Conservation (phyloP, 2,113 vertebrate genomes). For the Xiphophorus maculatus region DNA sequence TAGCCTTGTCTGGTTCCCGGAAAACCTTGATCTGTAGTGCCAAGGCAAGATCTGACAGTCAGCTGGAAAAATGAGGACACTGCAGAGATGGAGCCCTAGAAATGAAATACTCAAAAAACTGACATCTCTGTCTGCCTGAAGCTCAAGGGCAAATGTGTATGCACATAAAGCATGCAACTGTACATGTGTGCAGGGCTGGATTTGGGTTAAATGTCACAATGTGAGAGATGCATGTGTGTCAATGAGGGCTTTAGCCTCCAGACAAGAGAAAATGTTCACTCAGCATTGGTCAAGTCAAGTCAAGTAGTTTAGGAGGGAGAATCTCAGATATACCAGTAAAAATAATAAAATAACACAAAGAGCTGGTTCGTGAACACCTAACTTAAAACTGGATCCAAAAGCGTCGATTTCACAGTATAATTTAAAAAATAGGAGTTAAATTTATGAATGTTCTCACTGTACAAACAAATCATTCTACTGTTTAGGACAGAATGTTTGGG, state of each 20-base stretch:
- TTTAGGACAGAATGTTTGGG: too few species aligned
- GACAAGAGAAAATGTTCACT: conserved; percentile 53
- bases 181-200: conserved; percentile 12
- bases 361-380: background rate
- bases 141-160: conserved; percentile 60
- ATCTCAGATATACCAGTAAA: background rate
- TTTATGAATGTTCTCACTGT: too few species aligned
- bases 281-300: conserved; percentile 25
- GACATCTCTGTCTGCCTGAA: conserved; percentile 39
- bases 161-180: conserved; percentile 1
- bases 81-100: conserved; percentile 70
- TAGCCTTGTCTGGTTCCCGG: conserved; percentile 38
- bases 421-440: too few species aligned
- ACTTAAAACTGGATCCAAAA: background rate
- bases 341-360: background rate
- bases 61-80: conserved; percentile 70
- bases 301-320: conserved; percentile 14
- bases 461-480: too few species aligned
- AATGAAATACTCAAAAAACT: conserved; percentile 46
- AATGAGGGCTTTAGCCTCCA: conserved; percentile 12
- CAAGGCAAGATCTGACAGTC: conserved; percentile 52
- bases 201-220: conserved; percentile 50
- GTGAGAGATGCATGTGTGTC: conserved; percentile 26
- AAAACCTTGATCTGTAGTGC: conserved; percentile 34
- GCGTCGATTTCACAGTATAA: background rate